Base-by-base conservation (phyloP, 1,140 invertebrate species). In the Apis florea region DNA sequence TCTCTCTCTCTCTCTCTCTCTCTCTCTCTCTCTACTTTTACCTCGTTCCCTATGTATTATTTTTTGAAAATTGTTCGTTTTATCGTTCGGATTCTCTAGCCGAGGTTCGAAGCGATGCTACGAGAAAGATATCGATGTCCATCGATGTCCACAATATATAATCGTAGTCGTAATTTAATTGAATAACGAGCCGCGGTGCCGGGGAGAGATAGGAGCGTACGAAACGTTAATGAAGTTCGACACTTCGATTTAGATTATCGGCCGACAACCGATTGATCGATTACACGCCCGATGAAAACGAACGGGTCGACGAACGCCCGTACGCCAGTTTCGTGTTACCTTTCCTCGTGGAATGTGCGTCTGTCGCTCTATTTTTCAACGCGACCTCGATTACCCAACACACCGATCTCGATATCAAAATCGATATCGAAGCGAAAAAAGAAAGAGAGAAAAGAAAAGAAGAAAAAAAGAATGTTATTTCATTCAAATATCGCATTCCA, bases 181-280 rank as follows among this genome's bases (percentile, higher is more conserved):
- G 73, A 69, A 69, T 61, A 61, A 67, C 59, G 19, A 51, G 68
- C 11, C 40, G 11, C 47, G 47, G 3, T 21, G 40, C 53, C 61
- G 6, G 31, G 26, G 21, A 40, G 21, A 40, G 24, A n/a, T 31
- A 47, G 12, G 21, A 24, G 40, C 26, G 19, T 17, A 54, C 26
- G 61, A 56, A 80, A 80, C 70, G 78, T 15, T 66, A 75, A 80
- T 67, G 71, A 80, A 80, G 79, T 75, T 75, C 53, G 79, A 80
- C 79, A 40, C 71, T 58, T 74, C 71, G 79, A 67, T 81, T 81
- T 75, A 81, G 63, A 75, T 75, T 53, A 74, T 68, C 71, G 72
- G 53, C 10, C 40, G 79, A 75, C 71, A 75, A 64, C 53, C 63
- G 79, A 67, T 81, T 75, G 79, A 81, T 81, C 71, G 79, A 81